Conservation (phyloP, 2,888 invertebrate species). For the Silvanus unidentatus region DNA sequence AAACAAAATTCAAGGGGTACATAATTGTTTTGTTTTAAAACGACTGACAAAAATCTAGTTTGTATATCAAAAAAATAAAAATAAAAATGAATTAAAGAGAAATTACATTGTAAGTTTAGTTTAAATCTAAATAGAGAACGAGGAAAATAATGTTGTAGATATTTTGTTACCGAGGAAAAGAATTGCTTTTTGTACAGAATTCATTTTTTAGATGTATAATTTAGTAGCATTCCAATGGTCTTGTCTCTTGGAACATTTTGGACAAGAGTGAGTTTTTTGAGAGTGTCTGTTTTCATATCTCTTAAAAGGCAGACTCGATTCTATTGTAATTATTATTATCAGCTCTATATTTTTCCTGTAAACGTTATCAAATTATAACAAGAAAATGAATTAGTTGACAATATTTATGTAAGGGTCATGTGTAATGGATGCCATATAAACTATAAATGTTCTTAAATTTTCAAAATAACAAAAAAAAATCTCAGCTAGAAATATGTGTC, state of each 20-base stretch:
- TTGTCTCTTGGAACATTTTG: too few species aligned
- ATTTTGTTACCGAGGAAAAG: slow-evolving; percentile 26
- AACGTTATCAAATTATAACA: background rate
- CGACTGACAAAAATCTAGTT: slow-evolving; percentile 27
- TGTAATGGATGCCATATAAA: slow-evolving; percentile 8
- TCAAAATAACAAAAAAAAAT: slow-evolving; percentile 1
- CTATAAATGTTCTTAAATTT: background rate
- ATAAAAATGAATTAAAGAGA: too few species aligned
- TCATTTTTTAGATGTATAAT: slow-evolving; percentile 13
- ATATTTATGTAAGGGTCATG: slow-evolving; percentile 4
- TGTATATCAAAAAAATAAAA: slow-evolving; percentile 17
- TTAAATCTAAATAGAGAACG: too few species aligned
- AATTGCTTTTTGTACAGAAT: slow-evolving; percentile 15
- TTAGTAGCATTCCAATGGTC: slow-evolving; percentile 27
- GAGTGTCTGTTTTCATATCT: background rate
- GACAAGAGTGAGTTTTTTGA: background rate
- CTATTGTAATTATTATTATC: too few species aligned
- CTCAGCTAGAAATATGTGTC: background rate
- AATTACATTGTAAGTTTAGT: too few species aligned
- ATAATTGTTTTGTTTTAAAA: slow-evolving; percentile 7
- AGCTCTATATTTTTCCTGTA: background rate
- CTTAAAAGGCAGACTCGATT: too few species aligned
- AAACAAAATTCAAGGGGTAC: too few species aligned
- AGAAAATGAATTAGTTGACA: slow-evolving; percentile 7
- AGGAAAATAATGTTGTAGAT: slow-evolving; percentile 18